Conservation (phyloP, 2,797 vertebrate species). For the Mus minutoides region DNA sequence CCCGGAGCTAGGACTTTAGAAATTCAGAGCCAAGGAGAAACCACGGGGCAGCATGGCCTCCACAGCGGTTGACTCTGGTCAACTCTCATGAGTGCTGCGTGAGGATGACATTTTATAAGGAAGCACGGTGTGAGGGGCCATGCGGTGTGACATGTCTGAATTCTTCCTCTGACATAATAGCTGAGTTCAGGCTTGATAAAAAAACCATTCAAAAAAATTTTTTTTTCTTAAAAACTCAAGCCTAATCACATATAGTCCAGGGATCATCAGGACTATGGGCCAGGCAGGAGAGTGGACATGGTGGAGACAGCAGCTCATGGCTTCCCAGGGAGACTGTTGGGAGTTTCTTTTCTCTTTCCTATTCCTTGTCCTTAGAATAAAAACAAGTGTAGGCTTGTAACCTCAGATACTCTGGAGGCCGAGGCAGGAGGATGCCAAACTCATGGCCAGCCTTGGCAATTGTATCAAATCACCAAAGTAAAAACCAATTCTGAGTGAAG, state of each 20-base stretch:
- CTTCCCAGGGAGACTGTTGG: background rate
- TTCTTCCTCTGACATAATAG: background rate
- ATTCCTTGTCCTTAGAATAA: background rate
- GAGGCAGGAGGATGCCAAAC: background rate
- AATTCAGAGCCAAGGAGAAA: background rate
- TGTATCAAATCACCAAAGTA: background rate
- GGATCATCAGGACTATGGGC: accelerated
- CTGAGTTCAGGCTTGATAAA: background rate
- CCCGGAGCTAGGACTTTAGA: background rate
- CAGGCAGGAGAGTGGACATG: accelerated
- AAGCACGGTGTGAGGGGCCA: accelerated
- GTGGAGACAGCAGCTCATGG: background rate
- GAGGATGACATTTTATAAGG: background rate
- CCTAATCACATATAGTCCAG: background rate
- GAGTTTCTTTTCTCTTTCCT: background rate
- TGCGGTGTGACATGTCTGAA: accelerated
- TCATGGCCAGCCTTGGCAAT: background rate
- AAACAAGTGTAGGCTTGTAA: background rate
- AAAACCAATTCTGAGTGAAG: background rate
- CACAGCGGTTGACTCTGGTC: background rate
- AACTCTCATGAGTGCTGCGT: accelerated
- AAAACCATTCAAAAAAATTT: background rate
- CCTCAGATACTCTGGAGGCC: background rate
- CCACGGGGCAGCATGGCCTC: background rate
- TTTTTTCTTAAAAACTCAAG: too few species aligned